Evolutionary conservation across 2,888 invertebrate genomes (phyloP), one percentile per base, ranked within the genome.

Genomic region (Harpagoxenus sublaevis): DNA sequence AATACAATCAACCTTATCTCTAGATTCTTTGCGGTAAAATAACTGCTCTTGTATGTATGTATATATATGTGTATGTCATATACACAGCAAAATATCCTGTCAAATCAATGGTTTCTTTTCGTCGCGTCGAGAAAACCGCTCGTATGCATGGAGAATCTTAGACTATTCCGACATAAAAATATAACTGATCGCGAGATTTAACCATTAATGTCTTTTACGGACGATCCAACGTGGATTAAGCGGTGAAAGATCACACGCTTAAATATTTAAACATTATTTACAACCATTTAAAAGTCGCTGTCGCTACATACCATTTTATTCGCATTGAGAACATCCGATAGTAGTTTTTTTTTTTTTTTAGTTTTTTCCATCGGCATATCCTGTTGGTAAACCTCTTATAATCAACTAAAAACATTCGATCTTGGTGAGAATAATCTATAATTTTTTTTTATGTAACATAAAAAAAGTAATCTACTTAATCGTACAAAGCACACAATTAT

Each of bases 221-320:
- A 51, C 60, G 8, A 23, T 28, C 8, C 35, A 48, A 28, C 18
- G 35, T n/a, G 23, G 12, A 45, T 60, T 81, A 35, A 57, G 31
- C 45, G 15, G 55, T 78, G 42, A 79, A 60, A 45, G 42, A 35
- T 57, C 57, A 48, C 45, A 8, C 45, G 23, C 48, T 60, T 73
- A 55, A 71, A 71, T 35, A 60, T 79, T 48, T 28, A 15, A 60
- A 60, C 18, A 81, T 60, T 81, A 81, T 60, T 48, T 73, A 73
- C 57, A 68, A 12, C 28, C 42, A 77, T 77, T 12, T 66, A 42
- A 65, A 28, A 66, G 18, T 53, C 15, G 55, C 53, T 23, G 51
- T 12, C 18, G 28, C 3, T 48, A 23, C 23, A 23, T 23, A 23
- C 23, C 5, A 62, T 12, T 15, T 48, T 23, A 39, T 39, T 65